Conservation (phyloP, 1,140 invertebrate genomes). For the Zaprionus lachaisei region DNA sequence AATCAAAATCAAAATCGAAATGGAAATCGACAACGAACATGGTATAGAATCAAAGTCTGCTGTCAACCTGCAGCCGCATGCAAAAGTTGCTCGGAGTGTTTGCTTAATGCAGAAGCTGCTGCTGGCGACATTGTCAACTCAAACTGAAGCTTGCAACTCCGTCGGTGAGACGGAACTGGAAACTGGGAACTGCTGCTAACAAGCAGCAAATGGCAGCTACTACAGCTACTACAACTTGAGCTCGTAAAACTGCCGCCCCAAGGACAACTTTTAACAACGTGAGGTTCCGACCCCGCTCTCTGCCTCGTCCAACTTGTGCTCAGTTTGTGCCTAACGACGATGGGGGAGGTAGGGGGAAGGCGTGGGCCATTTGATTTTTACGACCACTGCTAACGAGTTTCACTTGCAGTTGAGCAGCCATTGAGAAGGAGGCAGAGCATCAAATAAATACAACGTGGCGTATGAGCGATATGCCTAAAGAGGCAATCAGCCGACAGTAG, state of each 20-base stretch:
- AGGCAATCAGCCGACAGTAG: conserved; percentile 49
- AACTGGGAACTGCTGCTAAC: conserved; percentile 58
- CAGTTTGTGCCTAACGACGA: conserved; percentile 29
- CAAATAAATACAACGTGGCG: conserved; percentile 71
- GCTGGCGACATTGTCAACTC: conserved; percentile 69
- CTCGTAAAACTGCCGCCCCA: conserved; percentile 69
- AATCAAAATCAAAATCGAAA: conserved; percentile 68
- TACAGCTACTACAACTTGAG: conserved; percentile 50
- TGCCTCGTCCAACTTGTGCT: neutral
- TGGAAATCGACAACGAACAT: conserved; percentile 19
- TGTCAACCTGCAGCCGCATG: conserved; percentile 30
- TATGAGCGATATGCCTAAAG: conserved; percentile 54
- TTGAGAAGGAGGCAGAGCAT: conserved; percentile 8
- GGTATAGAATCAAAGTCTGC: conserved; percentile 21
- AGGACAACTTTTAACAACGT: conserved; percentile 72
- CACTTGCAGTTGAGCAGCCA: conserved; percentile 58
- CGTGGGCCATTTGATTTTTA: conserved; percentile 68
- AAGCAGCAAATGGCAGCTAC: conserved; percentile 68
- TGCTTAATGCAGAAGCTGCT: conserved; percentile 54
- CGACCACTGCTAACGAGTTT: conserved; percentile 65
- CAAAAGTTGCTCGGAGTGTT: conserved; percentile 42
- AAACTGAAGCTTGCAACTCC: conserved; percentile 25
- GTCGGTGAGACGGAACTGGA: conserved; percentile 23
- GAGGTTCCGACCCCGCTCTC: conserved; percentile 11
- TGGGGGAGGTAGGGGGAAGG: neutral